phyloP scores from a whole-genome alignment of 1,140 invertebrate species.

The Patella vulgata region DNA sequence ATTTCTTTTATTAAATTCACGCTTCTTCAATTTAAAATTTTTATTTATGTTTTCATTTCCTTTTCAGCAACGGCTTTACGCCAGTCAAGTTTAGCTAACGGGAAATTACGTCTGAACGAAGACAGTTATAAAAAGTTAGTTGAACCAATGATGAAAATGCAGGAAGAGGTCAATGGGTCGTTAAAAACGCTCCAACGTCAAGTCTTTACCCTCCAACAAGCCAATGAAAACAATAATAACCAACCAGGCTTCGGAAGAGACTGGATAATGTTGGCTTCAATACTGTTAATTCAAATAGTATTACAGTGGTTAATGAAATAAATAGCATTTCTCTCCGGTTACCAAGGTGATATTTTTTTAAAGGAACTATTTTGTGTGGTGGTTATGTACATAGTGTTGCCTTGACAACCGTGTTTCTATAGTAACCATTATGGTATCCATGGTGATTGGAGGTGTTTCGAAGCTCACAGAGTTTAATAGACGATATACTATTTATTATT shows the following conservation, averaged over 20 bases:
- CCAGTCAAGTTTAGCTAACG: slow-evolving; percentile 23
- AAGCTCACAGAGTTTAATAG: no score
- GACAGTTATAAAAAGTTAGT: slow-evolving; percentile 35
- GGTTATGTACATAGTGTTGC: no score
- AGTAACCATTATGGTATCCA: no score
- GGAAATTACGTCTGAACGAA: slow-evolving; percentile 32
- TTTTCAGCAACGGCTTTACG: slow-evolving; percentile 31
- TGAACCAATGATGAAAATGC: slow-evolving; percentile 45
- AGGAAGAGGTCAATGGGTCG: slow-evolving; percentile 40
- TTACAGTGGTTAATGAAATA: slow-evolving; percentile 44
- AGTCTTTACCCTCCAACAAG: slow-evolving; percentile 19
- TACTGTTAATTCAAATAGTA: slow-evolving; percentile 52
- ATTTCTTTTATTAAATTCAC: no score
- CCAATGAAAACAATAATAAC: slow-evolving; percentile 2
- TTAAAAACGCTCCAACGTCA: slow-evolving; percentile 44
- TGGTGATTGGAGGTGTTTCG: no score
- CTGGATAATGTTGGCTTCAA: slow-evolving; percentile 49
- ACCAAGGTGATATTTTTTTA: no score
- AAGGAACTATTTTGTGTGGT: no score
- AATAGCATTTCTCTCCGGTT: no score
- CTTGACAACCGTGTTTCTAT: no score
- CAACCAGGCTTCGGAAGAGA: slow-evolving; percentile 16
- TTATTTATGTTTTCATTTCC: no score
- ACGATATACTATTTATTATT: no score
- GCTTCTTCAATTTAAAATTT: no score